A percentile compares a stretch with the other conserved stretches of the same genome.
Conservation (phyloP, 2,888 invertebrate species). For the Cryptus armator region DNA sequence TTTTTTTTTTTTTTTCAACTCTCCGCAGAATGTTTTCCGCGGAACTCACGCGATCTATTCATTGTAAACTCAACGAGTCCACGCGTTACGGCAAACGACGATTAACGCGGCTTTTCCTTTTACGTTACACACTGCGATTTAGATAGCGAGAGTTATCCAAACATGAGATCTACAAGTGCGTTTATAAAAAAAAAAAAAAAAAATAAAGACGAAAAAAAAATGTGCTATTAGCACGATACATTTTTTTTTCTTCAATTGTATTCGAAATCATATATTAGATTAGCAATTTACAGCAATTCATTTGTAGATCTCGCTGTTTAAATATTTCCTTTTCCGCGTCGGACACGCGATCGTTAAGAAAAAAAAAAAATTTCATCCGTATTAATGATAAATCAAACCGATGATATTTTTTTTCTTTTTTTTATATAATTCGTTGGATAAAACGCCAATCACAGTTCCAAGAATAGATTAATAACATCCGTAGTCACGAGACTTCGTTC, state of each 20-base stretch:
- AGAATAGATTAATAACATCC: not conserved
- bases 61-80: constrained; percentile 14
- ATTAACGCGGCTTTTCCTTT: constrained; percentile 44
- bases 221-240: constrained; percentile 13
- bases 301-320: constrained; percentile 25
- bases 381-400: constrained; percentile 3
- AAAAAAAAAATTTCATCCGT: not conserved
- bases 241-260: constrained; percentile 37
- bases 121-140: constrained; percentile 25
- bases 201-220: not conserved
- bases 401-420: constrained; percentile 19
- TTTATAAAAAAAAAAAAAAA: constrained; percentile 11
- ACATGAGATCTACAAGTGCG: constrained; percentile 26
- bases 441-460: not conserved
- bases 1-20: constrained; percentile 44
- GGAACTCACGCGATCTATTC: constrained; percentile 59
- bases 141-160: constrained; percentile 35
- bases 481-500: not conserved
- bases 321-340: constrained; percentile 24
- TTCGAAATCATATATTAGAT: not conserved
- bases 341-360: constrained; percentile 39
- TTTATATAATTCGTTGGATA: constrained; percentile 9
- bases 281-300: not conserved
- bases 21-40: constrained; percentile 57
- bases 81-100: constrained; percentile 40